Evolutionary conservation across 2,888 invertebrate species (phyloP).

Genomic region (Trisateles emortualis): DNA sequence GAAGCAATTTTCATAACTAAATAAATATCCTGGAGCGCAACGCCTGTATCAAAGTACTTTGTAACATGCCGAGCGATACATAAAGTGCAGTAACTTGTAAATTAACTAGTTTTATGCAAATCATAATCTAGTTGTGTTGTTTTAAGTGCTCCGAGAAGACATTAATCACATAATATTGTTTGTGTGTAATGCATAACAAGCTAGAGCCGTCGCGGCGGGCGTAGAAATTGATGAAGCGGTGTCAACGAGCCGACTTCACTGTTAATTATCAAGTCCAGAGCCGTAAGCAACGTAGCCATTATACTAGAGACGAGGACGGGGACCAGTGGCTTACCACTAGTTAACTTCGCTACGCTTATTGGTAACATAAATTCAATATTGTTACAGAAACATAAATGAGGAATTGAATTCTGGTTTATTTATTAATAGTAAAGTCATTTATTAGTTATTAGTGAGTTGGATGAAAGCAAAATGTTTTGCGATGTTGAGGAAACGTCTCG

Average conservation of each 20-base stretch:
- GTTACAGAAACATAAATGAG: slow-evolving; percentile 9
- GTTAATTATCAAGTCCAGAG: slow-evolving; percentile 73
- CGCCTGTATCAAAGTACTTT: not conserved
- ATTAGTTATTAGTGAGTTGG: slow-evolving; percentile 25
- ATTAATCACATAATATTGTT: slow-evolving; percentile 84
- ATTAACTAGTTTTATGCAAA: slow-evolving; percentile 83
- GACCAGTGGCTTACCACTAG: slow-evolving; percentile 42
- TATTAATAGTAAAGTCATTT: slow-evolving; percentile 32
- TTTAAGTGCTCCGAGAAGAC: slow-evolving; percentile 72
- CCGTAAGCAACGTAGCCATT: slow-evolving; percentile 36
- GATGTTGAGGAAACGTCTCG: slow-evolving; percentile 49
- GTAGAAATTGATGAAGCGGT: slow-evolving; percentile 79
- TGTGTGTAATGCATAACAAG: slow-evolving; percentile 74
- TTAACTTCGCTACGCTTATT: slow-evolving; percentile 32
- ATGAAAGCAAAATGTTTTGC: slow-evolving; percentile 40
- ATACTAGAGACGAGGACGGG: slow-evolving; percentile 26
- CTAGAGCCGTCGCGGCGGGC: slow-evolving; percentile 53
- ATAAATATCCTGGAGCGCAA: not conserved
- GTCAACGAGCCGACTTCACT: slow-evolving; percentile 75
- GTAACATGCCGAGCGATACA: slow-evolving; percentile 21
- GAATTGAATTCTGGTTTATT: slow-evolving; percentile 16
- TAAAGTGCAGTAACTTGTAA: slow-evolving; percentile 65
- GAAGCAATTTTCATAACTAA: slow-evolving; percentile 2
- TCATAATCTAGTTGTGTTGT: slow-evolving; percentile 73
- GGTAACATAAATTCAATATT: slow-evolving; percentile 24